A percentile compares a stretch with the other conserved stretches of the same genome.
These are phyloP conservation scores for Norana najaformis DNA, from an alignment of 2,888 invertebrate species.

Conservation along the genomic window DNA sequence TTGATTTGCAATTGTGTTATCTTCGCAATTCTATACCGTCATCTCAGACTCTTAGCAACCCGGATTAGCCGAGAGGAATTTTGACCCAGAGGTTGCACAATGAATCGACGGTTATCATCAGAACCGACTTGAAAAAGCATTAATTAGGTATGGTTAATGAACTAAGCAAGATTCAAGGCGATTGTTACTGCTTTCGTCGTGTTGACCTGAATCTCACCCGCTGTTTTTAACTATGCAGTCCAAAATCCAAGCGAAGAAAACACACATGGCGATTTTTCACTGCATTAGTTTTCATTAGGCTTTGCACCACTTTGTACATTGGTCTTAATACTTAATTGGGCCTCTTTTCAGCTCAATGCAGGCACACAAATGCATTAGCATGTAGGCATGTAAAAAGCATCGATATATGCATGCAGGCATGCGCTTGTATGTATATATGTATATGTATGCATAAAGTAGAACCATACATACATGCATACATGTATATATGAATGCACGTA, in stretches of 20 bases:
- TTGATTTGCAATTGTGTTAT: not conserved
- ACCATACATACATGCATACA: not conserved
- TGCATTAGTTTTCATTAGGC: not conserved
- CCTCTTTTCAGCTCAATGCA: too few species aligned
- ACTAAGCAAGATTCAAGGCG: not conserved
- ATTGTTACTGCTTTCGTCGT: not conserved
- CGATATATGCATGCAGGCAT: not conserved
- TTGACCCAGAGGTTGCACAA: not conserved
- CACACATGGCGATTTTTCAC: too few species aligned
- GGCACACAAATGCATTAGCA: too few species aligned
- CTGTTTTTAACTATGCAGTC: not conserved
- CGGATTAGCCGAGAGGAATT: not conserved
- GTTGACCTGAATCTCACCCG: not conserved
- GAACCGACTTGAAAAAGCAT: not conserved
- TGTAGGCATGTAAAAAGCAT: too few species aligned
- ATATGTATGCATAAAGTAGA: too few species aligned
- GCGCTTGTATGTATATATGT: not conserved
- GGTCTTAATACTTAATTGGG: not conserved
- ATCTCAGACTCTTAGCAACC: not conserved
- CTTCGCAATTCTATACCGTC: constrained; percentile 1
- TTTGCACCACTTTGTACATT: not conserved
- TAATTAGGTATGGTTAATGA: not conserved
- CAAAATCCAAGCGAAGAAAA: not conserved
- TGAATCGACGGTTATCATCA: not conserved
- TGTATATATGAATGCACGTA: not conserved